phyloP scores from a whole-genome alignment of 1,140 invertebrate genomes.

The Neuroterus valhalla region DNA sequence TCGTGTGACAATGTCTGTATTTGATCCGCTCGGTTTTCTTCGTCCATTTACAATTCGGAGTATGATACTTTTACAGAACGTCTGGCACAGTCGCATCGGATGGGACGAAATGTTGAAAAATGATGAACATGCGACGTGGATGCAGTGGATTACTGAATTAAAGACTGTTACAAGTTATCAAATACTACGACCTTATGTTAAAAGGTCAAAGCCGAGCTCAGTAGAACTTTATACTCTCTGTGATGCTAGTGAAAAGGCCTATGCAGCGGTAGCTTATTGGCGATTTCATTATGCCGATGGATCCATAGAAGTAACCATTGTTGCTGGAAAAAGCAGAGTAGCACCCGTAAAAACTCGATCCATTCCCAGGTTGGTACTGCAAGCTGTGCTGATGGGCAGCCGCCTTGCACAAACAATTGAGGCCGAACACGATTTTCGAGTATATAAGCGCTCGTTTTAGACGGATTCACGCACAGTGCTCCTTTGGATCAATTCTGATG shows the following conservation, averaged over 20 bases:
- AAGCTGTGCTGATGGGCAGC: background rate
- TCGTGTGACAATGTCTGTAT: too few species aligned
- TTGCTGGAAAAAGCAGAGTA: conserved; percentile 24
- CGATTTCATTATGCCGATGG: too few species aligned
- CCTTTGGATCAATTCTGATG: conserved; percentile 22
- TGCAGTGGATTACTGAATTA: background rate
- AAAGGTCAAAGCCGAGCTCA: background rate
- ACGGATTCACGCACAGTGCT: conserved; percentile 53
- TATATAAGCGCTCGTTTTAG: conserved; percentile 31
- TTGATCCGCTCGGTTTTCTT: too few species aligned
- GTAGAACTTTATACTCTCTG: too few species aligned
- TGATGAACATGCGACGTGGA: conserved; percentile 8
- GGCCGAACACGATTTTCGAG: background rate
- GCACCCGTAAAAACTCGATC: conserved; percentile 1
- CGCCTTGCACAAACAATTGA: too few species aligned
- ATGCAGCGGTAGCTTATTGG: too few species aligned
- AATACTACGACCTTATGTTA: background rate
- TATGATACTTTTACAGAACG: too few species aligned
- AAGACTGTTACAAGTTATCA: background rate
- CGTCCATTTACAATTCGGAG: conserved; percentile 17
- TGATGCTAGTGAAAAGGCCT: too few species aligned
- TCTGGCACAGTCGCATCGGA: too few species aligned
- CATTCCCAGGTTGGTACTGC: conserved; percentile 1
- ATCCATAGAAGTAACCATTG: background rate
- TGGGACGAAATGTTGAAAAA: conserved; percentile 29